phyloP scores from a whole-genome alignment of 2,113 vertebrate species.

The Pterocles gutturalis region DNA sequence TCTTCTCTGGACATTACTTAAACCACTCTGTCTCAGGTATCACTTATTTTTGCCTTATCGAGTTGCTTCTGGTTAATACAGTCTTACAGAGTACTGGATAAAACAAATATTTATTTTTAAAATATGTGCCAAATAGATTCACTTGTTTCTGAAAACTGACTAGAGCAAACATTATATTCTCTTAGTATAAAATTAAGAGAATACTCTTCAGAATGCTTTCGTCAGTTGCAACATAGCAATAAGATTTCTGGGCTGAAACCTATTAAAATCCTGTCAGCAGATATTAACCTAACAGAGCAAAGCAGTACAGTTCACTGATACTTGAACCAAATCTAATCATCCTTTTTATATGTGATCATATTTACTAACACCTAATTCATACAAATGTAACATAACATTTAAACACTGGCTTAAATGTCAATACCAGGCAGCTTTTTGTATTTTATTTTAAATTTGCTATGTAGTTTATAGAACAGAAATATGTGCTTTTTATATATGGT shows the following conservation, averaged over 20 bases:
- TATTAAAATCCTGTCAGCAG: neutral
- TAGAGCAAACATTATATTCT: neutral
- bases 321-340: neutral
- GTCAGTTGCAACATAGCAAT: neutral
- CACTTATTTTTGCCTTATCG: neutral
- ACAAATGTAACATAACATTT: neutral
- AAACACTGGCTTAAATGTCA: neutral
- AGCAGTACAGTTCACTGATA: neutral
- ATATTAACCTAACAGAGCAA: neutral
- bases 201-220: neutral
- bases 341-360: neutral
- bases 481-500: neutral
- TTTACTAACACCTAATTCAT: neutral
- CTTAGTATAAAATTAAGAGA: neutral
- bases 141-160: neutral
- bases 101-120: neutral
- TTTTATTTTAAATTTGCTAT: neutral
- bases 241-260: neutral
- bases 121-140: neutral
- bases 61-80: neutral
- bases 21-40: neutral
- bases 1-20: neutral
- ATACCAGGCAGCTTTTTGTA: neutral
- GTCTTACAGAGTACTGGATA: neutral
- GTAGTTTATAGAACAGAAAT: neutral